Percentiles rank a stretch among this genome's conserved stretches.
These are phyloP conservation scores for Lasioglossum pauxillum DNA, from an alignment of 2,888 invertebrate species.

Conservation along the genomic window DNA sequence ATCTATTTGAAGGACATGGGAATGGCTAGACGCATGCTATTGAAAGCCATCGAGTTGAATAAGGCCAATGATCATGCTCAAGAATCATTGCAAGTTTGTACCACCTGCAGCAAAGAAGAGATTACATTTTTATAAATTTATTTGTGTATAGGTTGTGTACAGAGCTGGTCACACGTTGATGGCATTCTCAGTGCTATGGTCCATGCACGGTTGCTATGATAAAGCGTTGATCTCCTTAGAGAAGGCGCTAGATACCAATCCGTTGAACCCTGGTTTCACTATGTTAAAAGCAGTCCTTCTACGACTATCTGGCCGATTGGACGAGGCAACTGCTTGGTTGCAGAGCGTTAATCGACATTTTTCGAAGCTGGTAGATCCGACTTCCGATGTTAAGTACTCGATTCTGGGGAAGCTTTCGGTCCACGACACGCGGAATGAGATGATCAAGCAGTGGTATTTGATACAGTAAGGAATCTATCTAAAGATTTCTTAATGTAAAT, in stretches of 20 bases:
- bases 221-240: conserved; percentile 69
- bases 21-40: conserved; percentile 66
- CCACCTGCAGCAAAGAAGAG: background rate
- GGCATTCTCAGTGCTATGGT: conserved; percentile 67
- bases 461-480: conserved; percentile 40
- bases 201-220: conserved; percentile 70
- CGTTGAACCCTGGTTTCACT: conserved; percentile 72
- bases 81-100: conserved; percentile 65
- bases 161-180: conserved; percentile 64
- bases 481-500: background rate
- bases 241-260: conserved; percentile 71
- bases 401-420: conserved; percentile 66
- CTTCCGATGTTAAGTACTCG: conserved; percentile 55
- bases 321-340: conserved; percentile 68
- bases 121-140: background rate
- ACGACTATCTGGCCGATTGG: conserved; percentile 67
- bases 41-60: conserved; percentile 65
- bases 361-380: conserved; percentile 63
- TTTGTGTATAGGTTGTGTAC: conserved; percentile 56
- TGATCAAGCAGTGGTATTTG: conserved; percentile 71
- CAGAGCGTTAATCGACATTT: conserved; percentile 64
- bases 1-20: conserved; percentile 64
- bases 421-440: conserved; percentile 54
- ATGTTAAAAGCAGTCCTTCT: conserved; percentile 68
- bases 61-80: conserved; percentile 55